Conservation (phyloP, 2,888 invertebrate genomes). For the Nemurella pictetii region DNA sequence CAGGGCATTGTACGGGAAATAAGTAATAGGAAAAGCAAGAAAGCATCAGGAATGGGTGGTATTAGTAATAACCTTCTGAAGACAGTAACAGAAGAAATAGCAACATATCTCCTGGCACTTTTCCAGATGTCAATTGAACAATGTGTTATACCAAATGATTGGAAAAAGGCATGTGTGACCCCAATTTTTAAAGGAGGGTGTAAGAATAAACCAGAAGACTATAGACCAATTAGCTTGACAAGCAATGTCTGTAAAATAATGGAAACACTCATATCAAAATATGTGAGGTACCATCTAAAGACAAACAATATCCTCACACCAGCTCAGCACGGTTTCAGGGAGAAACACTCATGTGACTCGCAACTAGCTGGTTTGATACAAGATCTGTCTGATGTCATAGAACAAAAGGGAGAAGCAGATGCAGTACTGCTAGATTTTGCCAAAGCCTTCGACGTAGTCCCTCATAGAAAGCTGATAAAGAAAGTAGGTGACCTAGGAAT, state of each 20-base stretch:
- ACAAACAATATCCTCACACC: not conserved
- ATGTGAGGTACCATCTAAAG: not conserved
- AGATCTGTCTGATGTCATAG: not conserved
- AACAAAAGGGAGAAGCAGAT: slow-evolving; percentile 3
- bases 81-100: not conserved
- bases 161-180: slow-evolving; percentile 22
- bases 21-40: not conserved
- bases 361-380: not conserved
- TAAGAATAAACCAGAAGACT: slow-evolving; percentile 18
- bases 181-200: slow-evolving; percentile 27
- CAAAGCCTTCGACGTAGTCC: slow-evolving; percentile 11
- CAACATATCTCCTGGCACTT: slow-evolving; percentile 2
- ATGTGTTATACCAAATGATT: slow-evolving; percentile 19
- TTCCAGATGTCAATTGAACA: slow-evolving; percentile 22
- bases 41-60: slow-evolving; percentile 6
- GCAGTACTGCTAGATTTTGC: not conserved
- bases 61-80: slow-evolving; percentile 12
- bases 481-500: not conserved
- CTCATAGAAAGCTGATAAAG: not conserved
- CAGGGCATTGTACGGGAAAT: not conserved
- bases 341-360: not conserved
- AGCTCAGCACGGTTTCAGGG: slow-evolving; percentile 1
- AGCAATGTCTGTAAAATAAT: slow-evolving; percentile 9
- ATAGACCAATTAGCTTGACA: slow-evolving; percentile 28
- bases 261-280: not conserved